Evolutionary conservation across 2,888 invertebrate genomes (phyloP), one percentile per base, ranked within the genome.

Genomic region (Caenorhabditis sp.): DNA sequence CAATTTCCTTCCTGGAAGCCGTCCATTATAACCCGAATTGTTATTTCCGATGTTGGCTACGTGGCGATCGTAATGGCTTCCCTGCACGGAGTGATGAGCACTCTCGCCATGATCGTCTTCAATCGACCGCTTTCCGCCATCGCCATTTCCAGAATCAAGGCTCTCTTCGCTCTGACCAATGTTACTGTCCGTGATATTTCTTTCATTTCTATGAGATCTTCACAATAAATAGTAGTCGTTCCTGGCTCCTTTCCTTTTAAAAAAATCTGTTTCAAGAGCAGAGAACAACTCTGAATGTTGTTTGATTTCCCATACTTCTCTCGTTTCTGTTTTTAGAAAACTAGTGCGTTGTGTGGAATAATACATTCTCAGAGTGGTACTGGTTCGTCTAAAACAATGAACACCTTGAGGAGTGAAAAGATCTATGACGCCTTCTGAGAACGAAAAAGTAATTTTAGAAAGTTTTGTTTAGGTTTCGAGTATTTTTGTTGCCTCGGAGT

Each of bases 81-180:
- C 15, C n/a, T 79, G 22, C 79, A 79, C 44, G 79, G 79, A 20
- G 68, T 68, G 6, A 79, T 79, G 79, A 67, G 71, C 61, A 79
- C 79, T 0, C 56, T 79, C 6, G 71, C 67, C 15, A 79, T 79
- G 79, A 35, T 79, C 37, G 11, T 72, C 24, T 72, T 71, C 47
- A 79, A 79, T 26, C 47, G 58, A n/a, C 71, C 79, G 2, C 40
- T 79, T 20, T 74, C 47, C 40, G 65, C 58, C 8, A 32, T 64
- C 0, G 60, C 60, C 26, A n/a, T 15, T 15, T 40, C 50, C 28
- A 35, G 13, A 22, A 67, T 74, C n/a, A 28, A 35, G 18, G 15
- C 32, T 5, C 0, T 72, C 9, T 72, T 64, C 50, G 40, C 56
- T 9, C n/a, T 64, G 1, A 64, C 55, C 32, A 72, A 72, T 26